Conservation (phyloP, 2,113 vertebrate genomes). For the Entelurus aequoreus region DNA sequence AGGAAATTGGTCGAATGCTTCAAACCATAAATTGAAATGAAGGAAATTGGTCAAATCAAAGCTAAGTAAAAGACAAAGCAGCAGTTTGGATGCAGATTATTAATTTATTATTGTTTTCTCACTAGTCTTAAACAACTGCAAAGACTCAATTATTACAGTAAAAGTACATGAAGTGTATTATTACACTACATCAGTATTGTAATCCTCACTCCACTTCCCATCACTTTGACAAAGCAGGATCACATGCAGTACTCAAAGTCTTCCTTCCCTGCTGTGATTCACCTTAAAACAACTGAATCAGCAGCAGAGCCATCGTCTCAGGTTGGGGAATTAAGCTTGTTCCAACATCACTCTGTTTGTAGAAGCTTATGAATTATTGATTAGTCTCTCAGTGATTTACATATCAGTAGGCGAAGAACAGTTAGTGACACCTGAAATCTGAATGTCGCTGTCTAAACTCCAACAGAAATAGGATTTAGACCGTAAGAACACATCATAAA, state of each 20-base stretch:
- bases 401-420: constrained; percentile 13
- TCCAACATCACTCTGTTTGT: constrained; percentile 15
- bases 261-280: constrained; percentile 33
- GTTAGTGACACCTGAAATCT: constrained; percentile 18
- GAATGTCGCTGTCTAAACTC: constrained; percentile 14
- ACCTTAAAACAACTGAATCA: constrained; percentile 34
- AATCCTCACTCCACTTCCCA: constrained; percentile 14
- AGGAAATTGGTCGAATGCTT: neutral
- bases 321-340: constrained; percentile 7
- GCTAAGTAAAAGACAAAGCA: neutral
- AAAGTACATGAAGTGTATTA: constrained; percentile 3
- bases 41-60: neutral
- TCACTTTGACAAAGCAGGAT: constrained; percentile 23
- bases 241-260: constrained; percentile 28
- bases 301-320: constrained; percentile 29
- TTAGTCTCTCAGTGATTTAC: constrained; percentile 18
- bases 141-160: neutral
- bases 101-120: neutral
- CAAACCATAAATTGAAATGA: neutral
- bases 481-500: too few relatives aligned
- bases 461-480: neutral
- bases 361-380: constrained; percentile 12
- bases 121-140: neutral
- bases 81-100: neutral
- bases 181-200: neutral